Base-by-base conservation (phyloP, 2,113 vertebrate genomes). In the Ondatra zibethicus region DNA sequence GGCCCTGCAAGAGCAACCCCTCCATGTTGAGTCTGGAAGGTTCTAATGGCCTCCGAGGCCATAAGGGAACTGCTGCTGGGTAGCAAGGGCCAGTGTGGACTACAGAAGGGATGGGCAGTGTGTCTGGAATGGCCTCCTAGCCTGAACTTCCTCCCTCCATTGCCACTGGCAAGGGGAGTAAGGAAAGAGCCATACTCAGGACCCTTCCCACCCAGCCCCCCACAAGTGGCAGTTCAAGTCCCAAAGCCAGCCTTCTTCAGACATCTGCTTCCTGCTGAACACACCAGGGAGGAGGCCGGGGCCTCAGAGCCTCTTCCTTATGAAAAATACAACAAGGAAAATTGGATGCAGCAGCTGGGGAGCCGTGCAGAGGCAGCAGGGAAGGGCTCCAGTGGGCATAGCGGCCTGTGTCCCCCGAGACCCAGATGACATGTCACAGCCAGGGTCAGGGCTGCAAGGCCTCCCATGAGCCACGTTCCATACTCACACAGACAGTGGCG, bases 281-380 rank as follows among this genome's bases (percentile, higher is more conserved):
- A 3, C 17, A 10, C 82, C 89, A 58, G 75, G 89, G 91, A 96
- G 70, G 94, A 91, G 45, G 80, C 88, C 0, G 0, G 77, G 73
- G 61, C 91, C 61, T 68, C 91, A 2, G 82, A 96, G 92, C 72
- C 66, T 89, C 0, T 0, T 0, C 25, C 91, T 97, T 94, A 97
- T 90, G 95, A 93, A 93, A 97, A 97, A 96, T 78, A 97, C 86
- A 97, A 95, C 89, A 95, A 82, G 96, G 81, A 96, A 94, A 75
- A 93, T 29, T 68, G 73, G 61, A 95, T 88, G 93, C 12, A 0
- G 90, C 93, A 88, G 65, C 52, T n/a, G 2, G 84, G 72, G 88
- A 75, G 50, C 6, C 0, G 4, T 0, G 29, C 45, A 61, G 63
- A 91, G 72, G 50, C 91, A 42, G 12, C 39, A 29, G 88, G 61